Evolutionary conservation across 2,888 invertebrate genomes (phyloP).

Genomic region (Caenorhabditis sp.): DNA sequence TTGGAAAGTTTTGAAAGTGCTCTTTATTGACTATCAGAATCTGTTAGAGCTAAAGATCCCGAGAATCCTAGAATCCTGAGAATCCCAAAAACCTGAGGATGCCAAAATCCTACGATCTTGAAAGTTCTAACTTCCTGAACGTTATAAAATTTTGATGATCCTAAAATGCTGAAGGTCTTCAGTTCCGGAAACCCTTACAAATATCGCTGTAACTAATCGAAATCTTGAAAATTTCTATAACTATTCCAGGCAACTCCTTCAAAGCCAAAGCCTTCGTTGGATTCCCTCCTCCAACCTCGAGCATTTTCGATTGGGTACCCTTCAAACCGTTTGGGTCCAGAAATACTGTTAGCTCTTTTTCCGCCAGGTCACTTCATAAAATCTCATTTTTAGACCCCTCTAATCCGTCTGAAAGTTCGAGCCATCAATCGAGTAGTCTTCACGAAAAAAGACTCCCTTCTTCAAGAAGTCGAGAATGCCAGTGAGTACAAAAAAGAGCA

Average conservation of each 20-base stretch:
- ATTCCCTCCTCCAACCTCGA: conserved; percentile 27
- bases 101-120: no score
- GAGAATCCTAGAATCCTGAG: no score
- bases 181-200: no score
- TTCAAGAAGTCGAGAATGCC: conserved; percentile 41
- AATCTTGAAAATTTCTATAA: no score
- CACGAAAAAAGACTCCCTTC: conserved; percentile 57
- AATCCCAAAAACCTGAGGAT: no score
- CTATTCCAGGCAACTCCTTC: conserved; percentile 19
- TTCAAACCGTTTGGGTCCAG: conserved; percentile 24
- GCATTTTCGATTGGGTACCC: conserved; percentile 50
- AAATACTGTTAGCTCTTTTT: conserved; percentile 19
- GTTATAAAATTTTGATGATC: no score
- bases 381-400: conserved; percentile 41
- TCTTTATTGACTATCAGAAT: neutral
- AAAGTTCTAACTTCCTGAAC: no score
- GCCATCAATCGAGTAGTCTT: conserved; percentile 52
- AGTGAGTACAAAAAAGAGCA: conserved; percentile 60
- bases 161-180: no score
- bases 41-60: no score
- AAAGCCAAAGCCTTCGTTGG: conserved; percentile 35
- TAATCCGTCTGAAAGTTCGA: conserved; percentile 53
- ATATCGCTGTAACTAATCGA: no score
- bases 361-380: neutral
- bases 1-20: neutral